Evolutionary conservation across 2,888 invertebrate genomes (phyloP).

Genomic region (Tetrapedia diversipes): DNA sequence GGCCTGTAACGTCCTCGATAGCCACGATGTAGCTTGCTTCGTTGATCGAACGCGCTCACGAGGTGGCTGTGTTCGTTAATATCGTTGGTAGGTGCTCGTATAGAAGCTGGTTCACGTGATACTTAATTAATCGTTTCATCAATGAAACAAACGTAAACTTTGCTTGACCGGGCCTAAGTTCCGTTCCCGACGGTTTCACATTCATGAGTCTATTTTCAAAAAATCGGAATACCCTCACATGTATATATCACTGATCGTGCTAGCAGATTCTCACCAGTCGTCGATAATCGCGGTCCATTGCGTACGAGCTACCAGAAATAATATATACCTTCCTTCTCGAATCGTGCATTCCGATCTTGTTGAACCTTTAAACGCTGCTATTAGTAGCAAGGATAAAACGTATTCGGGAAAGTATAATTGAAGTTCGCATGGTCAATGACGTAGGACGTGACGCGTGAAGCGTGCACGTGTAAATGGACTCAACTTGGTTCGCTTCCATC

Average conservation of each 20-base stretch:
- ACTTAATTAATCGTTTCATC: constrained; percentile 61
- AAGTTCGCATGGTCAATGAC: constrained; percentile 33
- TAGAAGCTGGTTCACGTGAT: constrained; percentile 10
- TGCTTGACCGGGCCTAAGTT: constrained; percentile 59
- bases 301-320: background rate
- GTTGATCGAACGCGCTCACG: constrained; percentile 10
- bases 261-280: constrained; percentile 3
- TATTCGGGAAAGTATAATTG: constrained; percentile 22
- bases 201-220: constrained; percentile 58
- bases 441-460: constrained; percentile 24
- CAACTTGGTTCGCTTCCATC: constrained; percentile 22
- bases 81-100: constrained; percentile 21
- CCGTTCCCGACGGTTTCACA: constrained; percentile 42
- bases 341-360: background rate
- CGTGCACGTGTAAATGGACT: constrained; percentile 36
- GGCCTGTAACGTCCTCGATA: too few relatives aligned
- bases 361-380: constrained; percentile 20
- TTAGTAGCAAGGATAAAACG: constrained; percentile 18
- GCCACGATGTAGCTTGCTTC: background rate
- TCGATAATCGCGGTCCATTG: constrained; percentile 21
- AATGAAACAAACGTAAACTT: constrained; percentile 45
- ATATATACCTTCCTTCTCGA: background rate
- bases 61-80: constrained; percentile 30
- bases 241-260: constrained; percentile 31
- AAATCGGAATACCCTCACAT: constrained; percentile 13